Percentiles rank a stretch among this genome's conserved stretches.
Conservation (phyloP, 2,888 invertebrate genomes). For the Lasioglossum villosulum region DNA sequence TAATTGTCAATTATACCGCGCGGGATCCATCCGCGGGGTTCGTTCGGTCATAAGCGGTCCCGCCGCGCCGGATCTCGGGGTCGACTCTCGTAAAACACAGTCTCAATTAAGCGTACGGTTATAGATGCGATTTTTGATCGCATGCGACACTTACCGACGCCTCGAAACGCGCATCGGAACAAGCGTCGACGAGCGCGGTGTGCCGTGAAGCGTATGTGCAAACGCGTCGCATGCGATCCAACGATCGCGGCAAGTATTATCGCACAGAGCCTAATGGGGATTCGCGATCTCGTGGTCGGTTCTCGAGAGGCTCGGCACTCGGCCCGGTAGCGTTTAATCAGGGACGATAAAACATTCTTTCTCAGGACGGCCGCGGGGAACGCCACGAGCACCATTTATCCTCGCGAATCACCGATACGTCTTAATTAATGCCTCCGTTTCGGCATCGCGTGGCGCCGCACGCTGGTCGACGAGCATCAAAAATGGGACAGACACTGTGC, state of each 20-base stretch:
- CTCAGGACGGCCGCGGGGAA: neutral
- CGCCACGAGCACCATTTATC: conserved; percentile 14
- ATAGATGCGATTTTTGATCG: neutral
- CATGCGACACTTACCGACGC: neutral
- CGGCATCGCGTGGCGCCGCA: neutral
- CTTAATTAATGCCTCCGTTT: conserved; percentile 47
- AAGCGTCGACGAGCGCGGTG: neutral
- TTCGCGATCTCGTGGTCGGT: neutral
- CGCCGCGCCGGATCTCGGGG: conserved; percentile 27
- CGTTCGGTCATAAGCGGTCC: conserved; percentile 22
- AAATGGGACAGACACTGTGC: neutral
- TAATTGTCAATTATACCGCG: conserved; percentile 60
- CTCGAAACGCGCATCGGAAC: too few species aligned
- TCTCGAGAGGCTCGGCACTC: neutral
- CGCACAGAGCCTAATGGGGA: neutral
- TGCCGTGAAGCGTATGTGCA: too few species aligned
- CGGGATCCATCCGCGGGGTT: neutral
- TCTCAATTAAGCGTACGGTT: conserved; percentile 6
- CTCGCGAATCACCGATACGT: conserved; percentile 25
- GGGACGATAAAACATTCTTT: conserved; percentile 31
- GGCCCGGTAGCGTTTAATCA: conserved; percentile 39
- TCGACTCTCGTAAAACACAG: conserved; percentile 38
- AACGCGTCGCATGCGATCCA: neutral
- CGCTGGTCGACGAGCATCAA: neutral
- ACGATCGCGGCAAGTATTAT: neutral